Evolutionary conservation across 1,140 invertebrate genomes (phyloP).

Genomic region (Cepaea nemoralis): DNA sequence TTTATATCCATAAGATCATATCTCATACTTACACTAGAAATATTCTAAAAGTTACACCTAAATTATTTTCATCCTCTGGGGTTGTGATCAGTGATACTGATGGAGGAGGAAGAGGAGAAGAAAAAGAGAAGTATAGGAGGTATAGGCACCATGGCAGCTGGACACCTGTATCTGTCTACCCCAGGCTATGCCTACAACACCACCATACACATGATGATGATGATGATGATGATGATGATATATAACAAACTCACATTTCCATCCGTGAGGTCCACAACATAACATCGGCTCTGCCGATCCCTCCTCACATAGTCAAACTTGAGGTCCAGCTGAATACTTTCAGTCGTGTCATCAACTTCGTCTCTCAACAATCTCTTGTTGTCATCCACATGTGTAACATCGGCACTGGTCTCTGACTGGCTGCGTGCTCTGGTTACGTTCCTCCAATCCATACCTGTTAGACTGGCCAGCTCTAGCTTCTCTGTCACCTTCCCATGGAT

Average conservation of each 20-base stretch:
- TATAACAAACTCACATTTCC: slow-evolving; percentile 30
- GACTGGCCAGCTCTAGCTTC: slow-evolving; percentile 16
- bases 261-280: slow-evolving; percentile 10
- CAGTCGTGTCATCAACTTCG: not conserved
- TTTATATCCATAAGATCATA: no score
- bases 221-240: no score
- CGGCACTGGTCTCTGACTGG: not conserved
- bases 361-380: not conserved
- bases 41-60: no score
- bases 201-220: no score
- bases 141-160: no score
- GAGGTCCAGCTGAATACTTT: slow-evolving; percentile 22
- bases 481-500: slow-evolving; percentile 19
- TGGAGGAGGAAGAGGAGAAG: no score
- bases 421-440: not conserved
- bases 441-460: not conserved
- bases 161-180: no score
- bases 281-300: slow-evolving; percentile 15
- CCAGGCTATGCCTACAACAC: no score
- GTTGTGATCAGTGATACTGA: no score
- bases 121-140: no score
- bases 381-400: not conserved
- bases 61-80: no score
- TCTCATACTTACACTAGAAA: no score
- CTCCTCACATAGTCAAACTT: slow-evolving; percentile 39